A percentile compares a stretch with the other conserved stretches of the same genome.
Conservation (phyloP, 2,888 invertebrate species). For the Herminia tarsipennalis region DNA sequence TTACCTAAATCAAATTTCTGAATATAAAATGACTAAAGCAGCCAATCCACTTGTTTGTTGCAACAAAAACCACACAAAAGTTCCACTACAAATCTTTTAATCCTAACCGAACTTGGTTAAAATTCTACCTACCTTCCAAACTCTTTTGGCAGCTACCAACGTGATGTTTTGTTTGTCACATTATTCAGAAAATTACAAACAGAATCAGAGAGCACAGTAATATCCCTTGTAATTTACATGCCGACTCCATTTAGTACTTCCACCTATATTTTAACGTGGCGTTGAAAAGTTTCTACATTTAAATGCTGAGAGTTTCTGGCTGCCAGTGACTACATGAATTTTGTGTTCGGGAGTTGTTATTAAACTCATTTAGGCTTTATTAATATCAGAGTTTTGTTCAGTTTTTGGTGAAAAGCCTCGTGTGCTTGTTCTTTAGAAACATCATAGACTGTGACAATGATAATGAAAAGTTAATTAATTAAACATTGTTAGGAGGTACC, state of each 20-base stretch:
- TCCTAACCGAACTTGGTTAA: too few species aligned
- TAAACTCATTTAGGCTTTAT: slow-evolving; percentile 31
- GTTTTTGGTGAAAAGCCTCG: background rate
- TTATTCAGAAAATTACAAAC: slow-evolving; percentile 6
- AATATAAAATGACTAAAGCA: too few species aligned
- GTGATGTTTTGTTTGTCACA: too few species aligned
- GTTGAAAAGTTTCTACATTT: slow-evolving; percentile 30
- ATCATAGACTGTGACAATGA: too few species aligned
- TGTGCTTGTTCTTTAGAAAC: background rate
- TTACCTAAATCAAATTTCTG: too few species aligned
- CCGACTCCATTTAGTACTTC: slow-evolving; percentile 16
- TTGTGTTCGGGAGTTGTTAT: slow-evolving; percentile 28
- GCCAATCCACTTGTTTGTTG: too few species aligned
- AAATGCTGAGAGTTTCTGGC: slow-evolving; percentile 22
- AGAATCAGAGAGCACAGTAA: slow-evolving; percentile 3
- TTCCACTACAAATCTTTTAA: too few species aligned
- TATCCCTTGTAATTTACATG: slow-evolving; percentile 20
- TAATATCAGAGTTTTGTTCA: slow-evolving; percentile 23
- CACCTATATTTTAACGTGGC: slow-evolving; percentile 10
- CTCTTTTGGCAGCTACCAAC: too few species aligned
- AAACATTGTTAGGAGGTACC: too few species aligned
- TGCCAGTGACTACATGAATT: slow-evolving; percentile 7
- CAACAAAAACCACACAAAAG: too few species aligned
- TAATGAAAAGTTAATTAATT: too few species aligned
- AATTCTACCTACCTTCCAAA: too few species aligned